These are phyloP conservation scores for Rhizoglyphus robini DNA, from an alignment of 1,140 invertebrate genomes.

Conservation along the genomic window DNA sequence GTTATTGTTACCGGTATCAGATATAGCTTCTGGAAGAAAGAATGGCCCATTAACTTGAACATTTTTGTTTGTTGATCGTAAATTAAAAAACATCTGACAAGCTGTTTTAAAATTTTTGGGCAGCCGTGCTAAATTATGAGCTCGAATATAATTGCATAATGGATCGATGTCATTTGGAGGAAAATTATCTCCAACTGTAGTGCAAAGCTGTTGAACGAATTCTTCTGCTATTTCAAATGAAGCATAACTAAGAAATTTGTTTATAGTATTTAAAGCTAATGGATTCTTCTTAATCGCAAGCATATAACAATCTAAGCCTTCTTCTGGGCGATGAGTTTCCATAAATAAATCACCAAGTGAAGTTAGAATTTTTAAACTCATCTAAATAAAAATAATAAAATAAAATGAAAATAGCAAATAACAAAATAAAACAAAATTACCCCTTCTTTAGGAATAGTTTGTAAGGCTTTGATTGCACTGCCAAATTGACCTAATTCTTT, in stretches of 20 bases:
- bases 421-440: background rate
- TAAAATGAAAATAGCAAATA: background rate
- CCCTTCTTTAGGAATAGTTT: background rate
- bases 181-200: background rate
- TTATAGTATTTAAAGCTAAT: background rate
- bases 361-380: background rate
- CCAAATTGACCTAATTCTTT: background rate
- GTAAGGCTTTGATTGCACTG: background rate
- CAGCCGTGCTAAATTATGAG: background rate
- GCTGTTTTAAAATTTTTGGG: background rate
- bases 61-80: background rate
- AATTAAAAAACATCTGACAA: background rate
- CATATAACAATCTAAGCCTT: background rate
- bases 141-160: background rate
- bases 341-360: background rate
- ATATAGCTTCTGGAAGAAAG: background rate
- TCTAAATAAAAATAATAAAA: background rate
- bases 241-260: background rate
- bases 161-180: background rate
- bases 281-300: background rate
- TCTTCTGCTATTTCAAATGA: background rate
- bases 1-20: background rate
- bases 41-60: background rate
- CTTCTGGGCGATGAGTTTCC: background rate
- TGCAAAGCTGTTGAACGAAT: background rate